A percentile compares a stretch with the other conserved stretches of the same genome.
Evolutionary conservation across 2,797 vertebrate genomes (phyloP).

Genomic region (Acanthornis magna): DNA sequence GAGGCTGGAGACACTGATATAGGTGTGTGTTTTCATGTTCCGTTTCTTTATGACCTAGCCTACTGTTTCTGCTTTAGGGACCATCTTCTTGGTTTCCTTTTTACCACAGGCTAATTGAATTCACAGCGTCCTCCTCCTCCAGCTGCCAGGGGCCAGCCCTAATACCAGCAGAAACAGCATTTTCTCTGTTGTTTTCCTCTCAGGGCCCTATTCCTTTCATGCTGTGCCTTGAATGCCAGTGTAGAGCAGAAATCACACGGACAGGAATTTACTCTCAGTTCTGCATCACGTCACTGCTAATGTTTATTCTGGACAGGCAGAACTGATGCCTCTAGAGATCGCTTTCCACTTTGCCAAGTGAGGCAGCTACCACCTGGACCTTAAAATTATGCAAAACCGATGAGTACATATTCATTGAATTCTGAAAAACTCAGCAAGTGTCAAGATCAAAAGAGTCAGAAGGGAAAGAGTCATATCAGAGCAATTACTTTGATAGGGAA

Average conservation of each 20-base stretch:
- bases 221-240: not conserved
- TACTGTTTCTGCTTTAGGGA: not conserved
- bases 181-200: not conserved
- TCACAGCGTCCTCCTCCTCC: fast-evolving
- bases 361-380: not conserved
- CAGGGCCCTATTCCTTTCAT: too few relatives aligned
- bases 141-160: not conserved
- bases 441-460: not conserved
- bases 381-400: not conserved
- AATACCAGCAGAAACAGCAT: not conserved
- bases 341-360: fast-evolving
- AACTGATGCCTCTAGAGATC: not conserved
- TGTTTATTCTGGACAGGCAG: not conserved
- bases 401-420: not conserved
- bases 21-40: not conserved
- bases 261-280: not conserved
- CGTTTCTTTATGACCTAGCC: not conserved
- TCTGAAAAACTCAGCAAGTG: not conserved
- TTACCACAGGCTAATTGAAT: not conserved
- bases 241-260: not conserved
- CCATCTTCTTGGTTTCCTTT: not conserved
- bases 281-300: not conserved
- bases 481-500: not conserved
- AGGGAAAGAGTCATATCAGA: not conserved
- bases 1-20: not conserved